Evolutionary conservation across 2,888 invertebrate species (phyloP).

Genomic region (Sinelater perroti): DNA sequence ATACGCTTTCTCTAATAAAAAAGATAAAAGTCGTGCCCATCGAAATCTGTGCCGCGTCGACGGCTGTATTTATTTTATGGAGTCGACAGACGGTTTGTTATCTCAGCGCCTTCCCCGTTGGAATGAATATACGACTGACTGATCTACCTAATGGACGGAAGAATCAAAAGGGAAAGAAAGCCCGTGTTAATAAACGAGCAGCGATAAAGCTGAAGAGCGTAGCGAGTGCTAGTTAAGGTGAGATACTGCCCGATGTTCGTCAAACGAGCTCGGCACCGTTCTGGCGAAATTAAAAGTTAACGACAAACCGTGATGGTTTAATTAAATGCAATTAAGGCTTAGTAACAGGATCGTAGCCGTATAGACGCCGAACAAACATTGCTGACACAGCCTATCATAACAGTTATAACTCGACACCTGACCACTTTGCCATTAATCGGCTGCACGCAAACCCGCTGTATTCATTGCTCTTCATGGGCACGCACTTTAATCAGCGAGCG

Average conservation of each 20-base stretch:
- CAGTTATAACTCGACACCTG: conserved; percentile 12
- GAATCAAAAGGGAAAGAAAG: neutral
- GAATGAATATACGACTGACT: conserved; percentile 4
- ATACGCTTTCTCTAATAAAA: too few relatives aligned
- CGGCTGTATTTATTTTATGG: conserved; percentile 13
- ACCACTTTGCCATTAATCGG: neutral
- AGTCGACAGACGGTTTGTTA: conserved; percentile 9
- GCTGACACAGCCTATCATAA: conserved; percentile 2
- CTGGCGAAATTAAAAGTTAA: too few relatives aligned
- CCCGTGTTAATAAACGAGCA: neutral
- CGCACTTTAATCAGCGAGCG: neutral
- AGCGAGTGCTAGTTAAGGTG: too few relatives aligned
- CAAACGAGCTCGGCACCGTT: too few relatives aligned
- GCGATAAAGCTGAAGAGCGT: too few relatives aligned
- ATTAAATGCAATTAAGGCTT: too few relatives aligned
- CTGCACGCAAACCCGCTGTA: neutral
- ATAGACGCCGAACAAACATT: conserved; percentile 5
- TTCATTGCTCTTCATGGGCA: neutral
- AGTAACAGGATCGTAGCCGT: too few relatives aligned
- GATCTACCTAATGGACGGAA: conserved; percentile 1
- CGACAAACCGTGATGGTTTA: too few relatives aligned
- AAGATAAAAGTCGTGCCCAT: conserved; percentile 17
- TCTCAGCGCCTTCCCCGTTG: neutral
- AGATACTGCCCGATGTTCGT: too few relatives aligned
- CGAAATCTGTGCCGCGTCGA: conserved; percentile 11